Conservation (phyloP, 2,797 vertebrate species). For the Australoheros facetus region DNA sequence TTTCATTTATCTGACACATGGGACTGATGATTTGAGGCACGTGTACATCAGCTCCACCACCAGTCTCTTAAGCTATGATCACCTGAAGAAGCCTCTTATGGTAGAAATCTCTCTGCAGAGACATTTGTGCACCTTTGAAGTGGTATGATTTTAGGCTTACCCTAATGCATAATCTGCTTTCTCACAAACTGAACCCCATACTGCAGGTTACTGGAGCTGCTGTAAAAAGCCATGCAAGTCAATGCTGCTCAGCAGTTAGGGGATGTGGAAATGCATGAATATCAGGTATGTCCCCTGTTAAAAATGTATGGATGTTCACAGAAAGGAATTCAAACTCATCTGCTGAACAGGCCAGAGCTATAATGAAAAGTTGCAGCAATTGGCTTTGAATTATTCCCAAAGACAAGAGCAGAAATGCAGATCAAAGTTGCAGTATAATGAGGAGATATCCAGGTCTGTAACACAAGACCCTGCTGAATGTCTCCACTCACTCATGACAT, state of each 20-base stretch:
- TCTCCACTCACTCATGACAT: neutral
- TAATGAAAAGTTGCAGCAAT: constrained; percentile 9
- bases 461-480: neutral
- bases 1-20: neutral
- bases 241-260: neutral
- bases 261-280: neutral
- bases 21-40: neutral
- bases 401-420: constrained; percentile 25
- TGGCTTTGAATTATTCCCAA: constrained; percentile 34
- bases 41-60: neutral
- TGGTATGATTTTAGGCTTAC: constrained; percentile 2
- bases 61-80: neutral
- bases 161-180: constrained; percentile 10
- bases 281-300: neutral
- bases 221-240: neutral
- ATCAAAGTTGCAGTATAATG: constrained; percentile 19
- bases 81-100: neutral
- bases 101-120: neutral
- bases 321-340: constrained; percentile 11
- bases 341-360: constrained; percentile 28
- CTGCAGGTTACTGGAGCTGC: neutral
- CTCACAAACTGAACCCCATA: neutral
- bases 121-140: neutral
- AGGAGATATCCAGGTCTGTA: neutral
- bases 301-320: neutral